Base-by-base conservation (phyloP, 2,888 invertebrate species). In the Chaetoderma sp. region DNA sequence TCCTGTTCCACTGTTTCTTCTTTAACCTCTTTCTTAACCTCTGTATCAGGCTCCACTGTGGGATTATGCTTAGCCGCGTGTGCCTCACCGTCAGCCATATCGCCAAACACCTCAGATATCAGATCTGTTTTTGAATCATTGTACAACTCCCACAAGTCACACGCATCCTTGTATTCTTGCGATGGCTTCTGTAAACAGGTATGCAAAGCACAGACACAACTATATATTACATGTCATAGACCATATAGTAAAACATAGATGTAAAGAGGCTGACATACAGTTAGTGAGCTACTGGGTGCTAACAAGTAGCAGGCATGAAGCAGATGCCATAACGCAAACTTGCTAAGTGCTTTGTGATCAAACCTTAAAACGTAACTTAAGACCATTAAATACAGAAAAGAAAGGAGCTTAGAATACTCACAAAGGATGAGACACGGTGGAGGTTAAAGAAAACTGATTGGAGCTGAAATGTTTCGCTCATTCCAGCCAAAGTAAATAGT, bases 131-230 rank as follows among this genome's bases (percentile, higher is more conserved):
- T 90, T 30, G 89, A 90, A 61, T 88, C 88, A 62, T 90, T 87
- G 83, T 94, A 96, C 49, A 96, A 89, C 21, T 95, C 94, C 93
- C 94, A 93, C 47, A 98, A 87, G 58, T 94, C 93, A 70, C 90
- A 90, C 0, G 98, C 97, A 88, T 98, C 97, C 85, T 92, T 93
- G 85, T 94, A 93, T 83, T 98, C 98, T 25, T 90, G 89, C 0
- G 93, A 91, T 57, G 91, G 93, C 18, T 92, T 90, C 89, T 96
- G 76, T 57, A 78, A 66, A 30, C n/a, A n/a, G n/a, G n/a, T n/a
- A 65, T n/a, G n/a, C n/a, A n/a, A n/a, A n/a, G n/a, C n/a, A n/a
- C n/a, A n/a, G n/a, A n/a, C n/a, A n/a, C n/a, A n/a, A n/a, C n/a
- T n/a, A n/a, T n/a, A 56, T 54, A 57, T n/a, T 47, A n/a, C 23